These are phyloP conservation scores for Cuculus canorus DNA, from an alignment of 2,797 vertebrate genomes.

Conservation along the genomic window DNA sequence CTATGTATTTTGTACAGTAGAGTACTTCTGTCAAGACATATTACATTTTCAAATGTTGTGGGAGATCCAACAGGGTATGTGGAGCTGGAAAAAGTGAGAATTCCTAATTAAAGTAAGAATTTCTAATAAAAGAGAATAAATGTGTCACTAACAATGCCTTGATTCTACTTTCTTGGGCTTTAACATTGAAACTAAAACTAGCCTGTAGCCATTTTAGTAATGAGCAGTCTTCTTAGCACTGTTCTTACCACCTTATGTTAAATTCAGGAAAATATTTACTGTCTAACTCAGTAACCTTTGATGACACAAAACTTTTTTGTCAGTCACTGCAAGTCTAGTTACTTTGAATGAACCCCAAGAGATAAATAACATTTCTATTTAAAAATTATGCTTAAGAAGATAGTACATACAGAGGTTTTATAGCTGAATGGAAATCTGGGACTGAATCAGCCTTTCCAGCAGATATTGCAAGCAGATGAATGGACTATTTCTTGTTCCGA, in stretches of 20 bases:
- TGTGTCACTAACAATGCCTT: not conserved
- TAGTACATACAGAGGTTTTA: not conserved
- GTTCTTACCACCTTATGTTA: not conserved
- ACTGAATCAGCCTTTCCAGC: slow-evolving; percentile 11
- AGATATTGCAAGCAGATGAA: slow-evolving; percentile 20
- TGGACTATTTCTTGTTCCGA: slow-evolving; percentile 21
- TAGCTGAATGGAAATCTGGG: slow-evolving; percentile 12
- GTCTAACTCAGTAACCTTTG: not conserved
- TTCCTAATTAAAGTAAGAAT: not conserved
- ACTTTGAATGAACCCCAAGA: not conserved
- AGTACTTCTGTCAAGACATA: not conserved
- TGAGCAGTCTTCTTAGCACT: not conserved
- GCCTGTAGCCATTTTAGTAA: not conserved
- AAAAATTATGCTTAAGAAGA: not conserved
- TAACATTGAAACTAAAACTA: not conserved
- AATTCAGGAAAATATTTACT: not conserved
- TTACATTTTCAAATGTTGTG: not conserved
- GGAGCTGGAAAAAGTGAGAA: not conserved
- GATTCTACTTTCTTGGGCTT: not conserved
- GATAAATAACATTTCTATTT: slow-evolving; percentile 4
- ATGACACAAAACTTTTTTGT: not conserved
- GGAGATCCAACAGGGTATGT: not conserved
- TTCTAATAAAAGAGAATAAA: not conserved
- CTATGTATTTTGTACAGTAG: not conserved
- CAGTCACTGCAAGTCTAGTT: not conserved